phyloP scores from a whole-genome alignment of 2,797 vertebrate genomes.

The Malurus leucopterus region DNA sequence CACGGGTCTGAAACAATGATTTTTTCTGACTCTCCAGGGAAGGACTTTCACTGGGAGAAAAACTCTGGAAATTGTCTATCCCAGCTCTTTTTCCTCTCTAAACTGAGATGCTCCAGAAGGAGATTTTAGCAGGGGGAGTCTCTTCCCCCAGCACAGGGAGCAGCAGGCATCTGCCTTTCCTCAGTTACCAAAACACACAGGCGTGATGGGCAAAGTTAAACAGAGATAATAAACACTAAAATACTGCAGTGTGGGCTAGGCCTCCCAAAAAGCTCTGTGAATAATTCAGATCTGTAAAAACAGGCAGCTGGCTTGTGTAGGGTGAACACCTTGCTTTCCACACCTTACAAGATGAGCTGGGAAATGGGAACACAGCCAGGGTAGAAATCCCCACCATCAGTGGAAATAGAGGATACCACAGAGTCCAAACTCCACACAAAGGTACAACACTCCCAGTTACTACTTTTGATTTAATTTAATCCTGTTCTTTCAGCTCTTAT shows the following conservation, averaged over 20 bases:
- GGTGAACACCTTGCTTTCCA: background rate
- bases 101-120: background rate
- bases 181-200: background rate
- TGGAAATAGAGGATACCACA: background rate
- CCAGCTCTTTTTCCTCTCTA: background rate
- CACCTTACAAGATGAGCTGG: background rate
- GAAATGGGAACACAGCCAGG: background rate
- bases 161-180: background rate
- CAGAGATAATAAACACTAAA: background rate
- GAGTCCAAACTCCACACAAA: rapidly evolving
- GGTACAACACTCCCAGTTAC: background rate
- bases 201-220: background rate
- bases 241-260: background rate
- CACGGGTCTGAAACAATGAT: background rate
- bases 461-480: background rate
- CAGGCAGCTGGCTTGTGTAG: background rate
- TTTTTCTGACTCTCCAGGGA: background rate
- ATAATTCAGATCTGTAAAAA: background rate
- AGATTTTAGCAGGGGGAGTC: background rate
- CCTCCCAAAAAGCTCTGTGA: background rate
- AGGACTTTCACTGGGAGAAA: background rate
- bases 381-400: background rate
- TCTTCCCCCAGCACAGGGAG: background rate
- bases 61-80: background rate
- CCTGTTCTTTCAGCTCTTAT: background rate